phyloP scores from a whole-genome alignment of 2,113 vertebrate genomes.

The Callocephalon fimbriatum region DNA sequence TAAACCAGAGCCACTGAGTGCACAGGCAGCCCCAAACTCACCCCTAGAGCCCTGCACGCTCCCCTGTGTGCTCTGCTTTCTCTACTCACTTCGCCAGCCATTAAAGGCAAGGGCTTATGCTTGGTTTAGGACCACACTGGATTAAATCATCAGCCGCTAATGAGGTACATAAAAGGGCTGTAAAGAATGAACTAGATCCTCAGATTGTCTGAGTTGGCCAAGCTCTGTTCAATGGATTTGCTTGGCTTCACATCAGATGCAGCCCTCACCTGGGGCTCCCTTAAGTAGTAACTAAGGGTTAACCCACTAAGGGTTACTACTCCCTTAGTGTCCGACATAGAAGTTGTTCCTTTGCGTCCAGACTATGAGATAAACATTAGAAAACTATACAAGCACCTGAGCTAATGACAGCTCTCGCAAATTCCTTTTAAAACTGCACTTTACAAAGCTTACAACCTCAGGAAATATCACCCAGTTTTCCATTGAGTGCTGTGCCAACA shows the following conservation, averaged over 20 bases:
- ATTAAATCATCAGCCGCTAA: not conserved
- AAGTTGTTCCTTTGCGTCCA: not conserved
- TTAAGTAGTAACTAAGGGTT: not conserved
- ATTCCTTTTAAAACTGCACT: not conserved
- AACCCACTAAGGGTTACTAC: not conserved
- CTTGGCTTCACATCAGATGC: not conserved
- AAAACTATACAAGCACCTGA: not conserved
- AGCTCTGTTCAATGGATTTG: accelerated
- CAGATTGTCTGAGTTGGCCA: not conserved
- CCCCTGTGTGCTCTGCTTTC: not conserved
- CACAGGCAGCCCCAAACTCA: not conserved
- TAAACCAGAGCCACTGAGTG: accelerated
- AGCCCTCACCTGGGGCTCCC: not conserved
- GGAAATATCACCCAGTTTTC: not conserved
- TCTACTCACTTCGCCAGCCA: not conserved
- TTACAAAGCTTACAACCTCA: not conserved
- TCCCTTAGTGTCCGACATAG: not conserved
- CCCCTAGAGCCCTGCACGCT: accelerated
- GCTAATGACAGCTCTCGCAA: not conserved
- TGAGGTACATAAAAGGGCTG: not conserved
- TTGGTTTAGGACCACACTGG: not conserved
- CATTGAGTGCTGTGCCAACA: not conserved
- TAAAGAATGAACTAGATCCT: not conserved
- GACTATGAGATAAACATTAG: not conserved
- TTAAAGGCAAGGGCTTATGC: not conserved